Conservation (phyloP, 2,113 vertebrate species). For the Mustela lutreola region DNA sequence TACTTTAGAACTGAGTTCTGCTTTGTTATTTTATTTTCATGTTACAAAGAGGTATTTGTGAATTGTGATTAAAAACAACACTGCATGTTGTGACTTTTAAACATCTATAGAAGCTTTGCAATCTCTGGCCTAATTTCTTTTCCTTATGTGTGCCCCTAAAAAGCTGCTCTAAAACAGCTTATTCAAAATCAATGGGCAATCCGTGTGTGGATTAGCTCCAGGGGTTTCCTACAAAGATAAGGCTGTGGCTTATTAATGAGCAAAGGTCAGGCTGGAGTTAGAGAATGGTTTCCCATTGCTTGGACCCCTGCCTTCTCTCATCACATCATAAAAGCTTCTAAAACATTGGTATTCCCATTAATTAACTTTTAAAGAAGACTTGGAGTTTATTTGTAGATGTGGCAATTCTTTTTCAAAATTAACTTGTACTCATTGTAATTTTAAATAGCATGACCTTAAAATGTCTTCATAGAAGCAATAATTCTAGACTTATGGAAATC, state of each 20-base stretch:
- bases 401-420: background rate
- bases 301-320: conserved; percentile 67
- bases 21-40: conserved; percentile 21
- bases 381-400: conserved; percentile 30
- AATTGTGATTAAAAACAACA: conserved; percentile 4
- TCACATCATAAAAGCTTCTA: conserved; percentile 78
- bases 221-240: conserved; percentile 70
- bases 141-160: conserved; percentile 43
- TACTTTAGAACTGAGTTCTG: conserved; percentile 6
- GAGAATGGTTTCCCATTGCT: conserved; percentile 56
- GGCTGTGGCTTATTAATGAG: conserved; percentile 59
- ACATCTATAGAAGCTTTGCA: background rate
- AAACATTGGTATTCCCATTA: conserved; percentile 43
- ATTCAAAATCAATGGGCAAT: conserved; percentile 67
- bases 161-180: conserved; percentile 46
- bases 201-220: conserved; percentile 49
- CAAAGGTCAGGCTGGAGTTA: conserved; percentile 74
- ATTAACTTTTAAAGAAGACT: conserved; percentile 55
- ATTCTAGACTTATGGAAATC: conserved; percentile 29
- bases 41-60: background rate
- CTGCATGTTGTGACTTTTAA: background rate
- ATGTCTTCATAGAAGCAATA: conserved; percentile 17
- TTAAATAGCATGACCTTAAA: conserved; percentile 56
- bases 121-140: conserved; percentile 61
- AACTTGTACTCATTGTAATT: conserved; percentile 38